Evolutionary conservation across 2,113 vertebrate species (phyloP), one percentile per base, ranked within the genome.

Genomic region (Ophiodon elongatus): DNA sequence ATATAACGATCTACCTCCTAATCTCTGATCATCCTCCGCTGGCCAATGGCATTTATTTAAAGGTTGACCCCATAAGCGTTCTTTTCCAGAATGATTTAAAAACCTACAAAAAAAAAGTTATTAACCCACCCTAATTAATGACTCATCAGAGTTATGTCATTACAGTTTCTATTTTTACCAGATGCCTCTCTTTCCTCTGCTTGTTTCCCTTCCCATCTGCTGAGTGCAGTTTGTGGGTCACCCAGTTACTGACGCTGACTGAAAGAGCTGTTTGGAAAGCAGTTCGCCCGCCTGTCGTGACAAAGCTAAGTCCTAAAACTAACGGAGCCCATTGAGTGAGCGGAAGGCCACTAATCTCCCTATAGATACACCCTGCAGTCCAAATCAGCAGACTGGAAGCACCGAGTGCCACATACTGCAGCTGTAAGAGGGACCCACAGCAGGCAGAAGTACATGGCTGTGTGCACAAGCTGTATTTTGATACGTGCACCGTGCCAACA

Each of bases 261-360:
- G 63, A 77, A 73, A 83, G 84, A 86, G 68, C 47, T 85, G 87
- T 85, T 86, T 91, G 75, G 80, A 90, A 72, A 90, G 80, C 76
- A 63, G 43, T 73, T 66, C 9, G 35, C 76, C 75, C 37, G 86
- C 70, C 84, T 83, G 84, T 78, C 75, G 79, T 90, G 91, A 92
- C 91, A 94, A 86, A 79, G 75, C 54, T 90, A 90, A 93, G 77
- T 88, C 91, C 89, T 83, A 87, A 92, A 88, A 85, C 93, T 85
- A 91, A 92, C 88, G 41, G 35, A 75, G 80, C 64, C 74, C 83
- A 87, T 64, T 88, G 73, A 92, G 82, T 17, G 19, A 91, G 88
- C 91, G 91, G 93, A 93, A 93, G 87, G 79, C 65, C 60, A 7
- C 85, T 95, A 94, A 95, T 93, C 93, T 94, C 82, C 79, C 85